These are phyloP conservation scores for Cerceris rybyensis DNA, from an alignment of 2,888 invertebrate species.

Conservation along the genomic window DNA sequence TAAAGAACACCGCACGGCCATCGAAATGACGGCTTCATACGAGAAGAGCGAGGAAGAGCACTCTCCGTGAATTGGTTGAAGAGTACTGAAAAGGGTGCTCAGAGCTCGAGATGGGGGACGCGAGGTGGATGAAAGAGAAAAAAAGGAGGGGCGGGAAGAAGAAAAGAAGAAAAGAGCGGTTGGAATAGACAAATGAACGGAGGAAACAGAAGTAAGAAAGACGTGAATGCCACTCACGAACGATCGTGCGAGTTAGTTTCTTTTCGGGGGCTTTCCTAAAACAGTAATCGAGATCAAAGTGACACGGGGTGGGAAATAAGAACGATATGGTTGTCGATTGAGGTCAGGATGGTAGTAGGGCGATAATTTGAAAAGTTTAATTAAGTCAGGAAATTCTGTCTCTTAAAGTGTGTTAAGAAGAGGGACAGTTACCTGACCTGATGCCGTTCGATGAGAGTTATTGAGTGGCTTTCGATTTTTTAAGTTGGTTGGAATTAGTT, in stretches of 20 bases:
- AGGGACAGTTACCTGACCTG: no score
- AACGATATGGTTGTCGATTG: background rate
- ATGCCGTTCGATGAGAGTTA: no score
- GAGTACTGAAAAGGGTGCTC: background rate
- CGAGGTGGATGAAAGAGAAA: background rate
- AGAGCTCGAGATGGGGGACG: slow-evolving; percentile 1
- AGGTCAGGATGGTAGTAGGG: no score
- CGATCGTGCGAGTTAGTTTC: slow-evolving; percentile 1
- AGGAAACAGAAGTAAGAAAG: background rate
- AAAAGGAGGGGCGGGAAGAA: background rate
- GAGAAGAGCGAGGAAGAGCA: slow-evolving; percentile 5
- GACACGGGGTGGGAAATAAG: background rate
- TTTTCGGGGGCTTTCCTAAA: background rate
- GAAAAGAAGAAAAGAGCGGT: background rate
- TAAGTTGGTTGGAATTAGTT: no score
- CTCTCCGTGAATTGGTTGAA: slow-evolving; percentile 5
- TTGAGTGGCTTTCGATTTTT: no score
- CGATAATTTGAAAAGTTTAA: no score
- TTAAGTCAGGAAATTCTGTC: no score
- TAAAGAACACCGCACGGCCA: slow-evolving; percentile 1
- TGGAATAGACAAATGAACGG: background rate
- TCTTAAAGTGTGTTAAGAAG: no score
- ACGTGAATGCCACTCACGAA: slow-evolving; percentile 1
- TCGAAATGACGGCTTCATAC: slow-evolving; percentile 3
- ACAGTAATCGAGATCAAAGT: background rate